A percentile compares a stretch with the other conserved stretches of the same genome.
phyloP scores from a whole-genome alignment of 2,888 invertebrate genomes.

The Chorisops tibialis region DNA sequence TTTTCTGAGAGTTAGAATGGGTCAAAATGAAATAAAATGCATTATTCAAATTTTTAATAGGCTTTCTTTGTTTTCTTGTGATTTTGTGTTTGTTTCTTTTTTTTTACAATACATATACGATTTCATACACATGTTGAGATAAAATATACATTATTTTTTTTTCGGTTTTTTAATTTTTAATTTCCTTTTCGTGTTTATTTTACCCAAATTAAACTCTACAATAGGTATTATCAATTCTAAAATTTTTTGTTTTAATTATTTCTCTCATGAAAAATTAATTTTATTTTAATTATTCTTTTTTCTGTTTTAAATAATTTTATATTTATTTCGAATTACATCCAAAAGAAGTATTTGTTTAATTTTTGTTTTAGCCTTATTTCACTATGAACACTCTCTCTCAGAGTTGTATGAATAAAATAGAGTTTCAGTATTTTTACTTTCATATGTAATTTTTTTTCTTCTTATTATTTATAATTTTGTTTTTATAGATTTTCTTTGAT shows the following conservation, averaged over 20 bases:
- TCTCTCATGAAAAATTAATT: not conserved
- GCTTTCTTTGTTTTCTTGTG: constrained; percentile 19
- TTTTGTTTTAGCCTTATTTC: not conserved
- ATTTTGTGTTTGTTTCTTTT: not conserved
- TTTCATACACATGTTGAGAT: constrained; percentile 34
- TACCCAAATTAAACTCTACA: not conserved
- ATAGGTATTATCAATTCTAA: not conserved
- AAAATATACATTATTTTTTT: constrained; percentile 32
- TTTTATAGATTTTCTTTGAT: not conserved
- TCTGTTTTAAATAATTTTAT: not conserved
- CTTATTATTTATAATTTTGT: not conserved
- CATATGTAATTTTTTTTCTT: not conserved
- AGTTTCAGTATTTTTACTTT: not conserved
- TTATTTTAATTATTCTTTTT: constrained; percentile 1
- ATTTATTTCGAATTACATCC: constrained; percentile 9
- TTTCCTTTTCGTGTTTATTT: constrained; percentile 7
- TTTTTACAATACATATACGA: constrained; percentile 22
- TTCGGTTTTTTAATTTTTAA: not conserved
- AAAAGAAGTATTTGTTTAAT: not conserved
- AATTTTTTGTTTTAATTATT: not conserved
- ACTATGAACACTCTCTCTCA: not conserved
- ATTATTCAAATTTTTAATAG: constrained; percentile 16
- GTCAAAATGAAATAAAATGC: too few species aligned
- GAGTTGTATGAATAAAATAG: not conserved
- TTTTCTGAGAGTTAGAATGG: too few species aligned